Evolutionary conservation across 2,888 invertebrate genomes (phyloP).

Genomic region (Drosophila seclusa): DNA sequence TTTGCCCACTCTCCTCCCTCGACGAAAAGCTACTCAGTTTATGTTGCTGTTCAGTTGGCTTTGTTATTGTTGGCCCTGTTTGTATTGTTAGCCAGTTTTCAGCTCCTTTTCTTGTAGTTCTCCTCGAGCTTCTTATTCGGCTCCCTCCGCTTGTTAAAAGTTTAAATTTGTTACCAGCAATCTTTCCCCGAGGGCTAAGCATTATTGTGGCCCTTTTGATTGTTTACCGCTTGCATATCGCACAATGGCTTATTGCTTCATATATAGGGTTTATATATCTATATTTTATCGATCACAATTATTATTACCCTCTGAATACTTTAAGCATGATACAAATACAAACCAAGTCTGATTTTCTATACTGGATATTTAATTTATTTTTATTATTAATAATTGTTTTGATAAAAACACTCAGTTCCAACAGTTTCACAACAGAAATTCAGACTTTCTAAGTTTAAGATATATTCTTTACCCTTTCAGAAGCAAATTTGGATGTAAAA

Average conservation of each 20-base stretch:
- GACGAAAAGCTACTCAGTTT: constrained; percentile 7
- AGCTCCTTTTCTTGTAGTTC: not conserved
- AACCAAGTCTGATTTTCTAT: not conserved
- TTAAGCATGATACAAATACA: not conserved
- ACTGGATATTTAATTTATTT: not conserved
- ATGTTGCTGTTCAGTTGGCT: constrained; percentile 43
- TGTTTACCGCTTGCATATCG: constrained; percentile 37
- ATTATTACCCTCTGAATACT: not conserved
- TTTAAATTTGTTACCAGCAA: constrained; percentile 25
- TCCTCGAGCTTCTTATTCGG: not conserved
- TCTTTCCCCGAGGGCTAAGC: constrained; percentile 20
- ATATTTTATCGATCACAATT: not conserved
- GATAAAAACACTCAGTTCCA: not conserved
- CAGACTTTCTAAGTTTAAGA: fast-evolving
- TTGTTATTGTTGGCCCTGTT: constrained; percentile 60
- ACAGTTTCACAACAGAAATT: not conserved
- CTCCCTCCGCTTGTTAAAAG: constrained; percentile 16
- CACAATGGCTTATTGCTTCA: constrained; percentile 11
- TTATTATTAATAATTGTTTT: not conserved
- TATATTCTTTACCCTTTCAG: not conserved
- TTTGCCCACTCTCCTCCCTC: constrained; percentile 3
- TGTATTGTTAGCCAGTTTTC: constrained; percentile 59
- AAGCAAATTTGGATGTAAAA: not conserved
- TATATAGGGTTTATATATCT: not conserved
- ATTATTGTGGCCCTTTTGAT: constrained; percentile 39